A percentile compares a stretch with the other conserved stretches of the same genome.
These are phyloP conservation scores for Chinchilla lanigera DNA, from an alignment of 2,113 vertebrate genomes.

Conservation along the genomic window DNA sequence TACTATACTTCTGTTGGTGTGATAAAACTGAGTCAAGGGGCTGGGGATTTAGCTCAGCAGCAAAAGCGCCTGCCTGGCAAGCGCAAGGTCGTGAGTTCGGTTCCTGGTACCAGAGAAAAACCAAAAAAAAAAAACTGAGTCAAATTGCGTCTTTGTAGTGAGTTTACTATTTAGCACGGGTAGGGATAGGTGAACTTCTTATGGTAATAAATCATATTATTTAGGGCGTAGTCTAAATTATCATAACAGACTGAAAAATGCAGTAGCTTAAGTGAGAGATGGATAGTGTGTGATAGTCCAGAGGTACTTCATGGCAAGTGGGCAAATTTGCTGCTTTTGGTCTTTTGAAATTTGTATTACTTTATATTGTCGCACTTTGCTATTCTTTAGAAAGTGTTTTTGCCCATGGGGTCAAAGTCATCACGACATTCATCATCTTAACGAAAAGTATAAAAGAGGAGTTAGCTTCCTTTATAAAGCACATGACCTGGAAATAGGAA, in stretches of 20 bases:
- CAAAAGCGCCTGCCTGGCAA: too few relatives aligned
- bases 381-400: not conserved
- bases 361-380: not conserved
- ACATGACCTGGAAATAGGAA: not conserved
- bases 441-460: not conserved
- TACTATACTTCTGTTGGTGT: not conserved
- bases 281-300: not conserved
- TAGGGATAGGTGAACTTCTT: not conserved
- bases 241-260: not conserved
- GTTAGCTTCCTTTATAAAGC: not conserved
- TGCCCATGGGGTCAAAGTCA: not conserved
- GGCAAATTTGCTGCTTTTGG: not conserved
- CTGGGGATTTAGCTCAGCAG: too few relatives aligned
- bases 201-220: not conserved
- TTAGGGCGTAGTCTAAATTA: not conserved
- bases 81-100: too few relatives aligned
- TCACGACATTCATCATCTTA: not conserved
- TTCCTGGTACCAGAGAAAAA: too few relatives aligned
- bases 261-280: not conserved
- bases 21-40: not conserved
- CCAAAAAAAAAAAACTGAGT: not conserved
- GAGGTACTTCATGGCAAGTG: not conserved
- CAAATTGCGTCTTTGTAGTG: not conserved
- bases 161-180: conserved; percentile 25
- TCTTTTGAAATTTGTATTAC: not conserved